Conservation (phyloP, 2,888 invertebrate species). For the Callosobruchus maculatus region DNA sequence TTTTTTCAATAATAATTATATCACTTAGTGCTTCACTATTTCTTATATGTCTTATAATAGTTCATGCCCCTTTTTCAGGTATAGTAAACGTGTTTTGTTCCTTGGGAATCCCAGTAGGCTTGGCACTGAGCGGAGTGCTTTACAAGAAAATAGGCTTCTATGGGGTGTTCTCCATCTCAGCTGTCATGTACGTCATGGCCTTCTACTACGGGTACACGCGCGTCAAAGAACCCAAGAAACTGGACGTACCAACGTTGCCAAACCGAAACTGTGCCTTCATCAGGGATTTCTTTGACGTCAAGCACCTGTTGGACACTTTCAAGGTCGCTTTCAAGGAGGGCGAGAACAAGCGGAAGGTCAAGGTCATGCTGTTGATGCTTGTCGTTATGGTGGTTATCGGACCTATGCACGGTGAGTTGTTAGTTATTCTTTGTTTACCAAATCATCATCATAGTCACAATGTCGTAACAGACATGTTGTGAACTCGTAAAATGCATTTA, state of each 20-base stretch:
- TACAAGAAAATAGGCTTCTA: constrained; percentile 75
- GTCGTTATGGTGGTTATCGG: constrained; percentile 83
- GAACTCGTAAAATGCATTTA: too few relatives aligned
- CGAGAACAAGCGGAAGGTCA: constrained; percentile 66
- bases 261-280: constrained; percentile 55
- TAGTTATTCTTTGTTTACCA: too few relatives aligned
- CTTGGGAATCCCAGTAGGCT: constrained; percentile 84
- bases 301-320: constrained; percentile 74
- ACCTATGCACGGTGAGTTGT: constrained; percentile 74
- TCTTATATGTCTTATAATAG: too few relatives aligned
- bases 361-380: constrained; percentile 74
- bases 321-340: constrained; percentile 77
- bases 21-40: too few relatives aligned
- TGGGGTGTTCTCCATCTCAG: constrained; percentile 76
- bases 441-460: too few relatives aligned
- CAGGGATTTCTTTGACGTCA: constrained; percentile 71
- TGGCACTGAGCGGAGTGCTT: constrained; percentile 80
- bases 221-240: constrained; percentile 65
- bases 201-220: constrained; percentile 71
- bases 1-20: too few relatives aligned
- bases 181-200: constrained; percentile 68
- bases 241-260: constrained; percentile 51
- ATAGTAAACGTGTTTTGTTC: constrained; percentile 87
- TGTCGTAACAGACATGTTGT: too few relatives aligned
- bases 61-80: too few relatives aligned